Evolutionary conservation across 2,888 invertebrate species (phyloP).

Genomic region (Meloe dianella): DNA sequence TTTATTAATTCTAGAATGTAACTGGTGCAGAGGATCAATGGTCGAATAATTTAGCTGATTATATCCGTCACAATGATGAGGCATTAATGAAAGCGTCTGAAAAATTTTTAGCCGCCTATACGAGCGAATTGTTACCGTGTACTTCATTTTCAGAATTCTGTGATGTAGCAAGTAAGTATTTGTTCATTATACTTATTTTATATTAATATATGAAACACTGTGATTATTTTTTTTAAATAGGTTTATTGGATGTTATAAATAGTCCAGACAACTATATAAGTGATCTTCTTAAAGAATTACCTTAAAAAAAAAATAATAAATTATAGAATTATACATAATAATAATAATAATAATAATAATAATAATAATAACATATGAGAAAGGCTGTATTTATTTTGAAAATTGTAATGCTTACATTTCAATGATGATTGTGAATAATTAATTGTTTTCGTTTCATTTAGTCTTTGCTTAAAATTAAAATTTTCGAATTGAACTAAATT

Average conservation of each 20-base stretch:
- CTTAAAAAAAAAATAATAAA: constrained; percentile 35
- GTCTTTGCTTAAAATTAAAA: constrained; percentile 43
- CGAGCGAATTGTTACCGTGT: constrained; percentile 89
- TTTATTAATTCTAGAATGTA: constrained; percentile 65
- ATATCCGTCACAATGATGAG: constrained; percentile 93
- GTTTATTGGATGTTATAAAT: constrained; percentile 70
- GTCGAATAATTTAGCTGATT: constrained; percentile 89
- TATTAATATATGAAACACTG: constrained; percentile 10
- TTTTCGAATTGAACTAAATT: constrained; percentile 47
- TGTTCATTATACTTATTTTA: constrained; percentile 17
- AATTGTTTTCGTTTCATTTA: constrained; percentile 31
- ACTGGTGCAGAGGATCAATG: constrained; percentile 81
- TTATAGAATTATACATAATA: constrained; percentile 19
- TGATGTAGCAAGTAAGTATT: constrained; percentile 80
- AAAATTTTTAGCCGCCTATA: constrained; percentile 78
- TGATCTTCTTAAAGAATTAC: constrained; percentile 62
- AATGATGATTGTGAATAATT: constrained; percentile 23
- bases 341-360: too few species aligned
- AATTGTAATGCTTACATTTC: constrained; percentile 33
- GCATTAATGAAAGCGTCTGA: constrained; percentile 87
- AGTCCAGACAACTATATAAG: constrained; percentile 69
- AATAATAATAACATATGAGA: constrained; percentile 27
- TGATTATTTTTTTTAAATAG: constrained; percentile 58
- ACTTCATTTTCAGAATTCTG: constrained; percentile 90
- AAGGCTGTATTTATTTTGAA: constrained; percentile 43